Evolutionary conservation across 92 coral and sea anemone species (phyloP), one percentile per base, ranked within the genome.

Genomic region (Montipora capitata): DNA sequence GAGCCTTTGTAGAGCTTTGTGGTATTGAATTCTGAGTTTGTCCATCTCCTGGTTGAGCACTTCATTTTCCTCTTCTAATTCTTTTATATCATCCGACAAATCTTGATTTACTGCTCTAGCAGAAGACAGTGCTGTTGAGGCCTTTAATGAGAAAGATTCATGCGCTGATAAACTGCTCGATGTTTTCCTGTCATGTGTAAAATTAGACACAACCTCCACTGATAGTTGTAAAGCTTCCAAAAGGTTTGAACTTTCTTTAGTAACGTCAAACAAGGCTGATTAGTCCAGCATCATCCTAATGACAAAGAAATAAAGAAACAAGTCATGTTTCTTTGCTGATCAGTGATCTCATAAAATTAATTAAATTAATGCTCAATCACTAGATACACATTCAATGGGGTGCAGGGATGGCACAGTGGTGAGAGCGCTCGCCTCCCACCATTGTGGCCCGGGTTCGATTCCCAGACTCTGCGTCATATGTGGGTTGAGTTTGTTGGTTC

Each of bases 21-120:
- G 96, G 75, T 96, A 94, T 70, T 93, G 96, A 3, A 95, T 91
- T 85, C 96, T 91, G 62, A 92, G 81, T 68, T 93, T 95, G 61
- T 85, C 87, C 10, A 96, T 92, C 77, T 90, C 98, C 54, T 93
- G 96, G 85, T 96, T 96, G 16, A 93, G 54, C 99, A 92, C 90
- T 85, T 96, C 98, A 70, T 96, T 96, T 74, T 96, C 99, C 82
- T 95, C 98, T 77, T 96, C 99, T 38, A 96, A 82, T 48, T 96
- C 99, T 96, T 96, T 95, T 70, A 95, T 78, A 57, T 95, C 98
- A 66, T 72, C 68, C 4, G 94, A 68, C 62, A 95, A 70, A 85
- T 95, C 93, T 89, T 90, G 76, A 51, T 45, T 63, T 15, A 43
- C 64, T 68, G 59, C 68, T 62, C 91, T 71, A 18, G 92, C 81